phyloP scores from a whole-genome alignment of 2,797 vertebrate species.

The Acropternis orthonyx region DNA sequence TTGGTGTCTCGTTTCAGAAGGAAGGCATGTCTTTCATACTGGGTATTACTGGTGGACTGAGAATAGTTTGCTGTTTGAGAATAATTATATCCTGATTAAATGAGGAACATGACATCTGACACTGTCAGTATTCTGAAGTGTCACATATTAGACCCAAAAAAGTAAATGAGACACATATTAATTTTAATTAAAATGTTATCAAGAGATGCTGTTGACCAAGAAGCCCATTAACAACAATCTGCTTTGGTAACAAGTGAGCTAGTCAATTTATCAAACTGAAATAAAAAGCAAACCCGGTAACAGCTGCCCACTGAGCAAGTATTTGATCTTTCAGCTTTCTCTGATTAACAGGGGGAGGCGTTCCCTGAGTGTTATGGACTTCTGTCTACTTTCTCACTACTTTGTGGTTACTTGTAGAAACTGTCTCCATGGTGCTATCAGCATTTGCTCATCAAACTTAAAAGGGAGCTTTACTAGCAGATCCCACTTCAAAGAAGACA shows the following conservation, averaged over 20 bases:
- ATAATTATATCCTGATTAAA: conserved; percentile 3
- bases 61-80: not conserved
- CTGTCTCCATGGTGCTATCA: conserved; percentile 56
- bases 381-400: conserved; percentile 28
- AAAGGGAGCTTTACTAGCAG: conserved; percentile 42
- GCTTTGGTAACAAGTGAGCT: conserved; percentile 31
- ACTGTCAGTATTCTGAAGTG: not conserved
- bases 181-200: conserved; percentile 66
- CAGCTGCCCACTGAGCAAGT: conserved; percentile 51
- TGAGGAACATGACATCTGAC: conserved; percentile 12
- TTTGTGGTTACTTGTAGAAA: conserved; percentile 25
- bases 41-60: not conserved
- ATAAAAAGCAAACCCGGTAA: conserved; percentile 53
- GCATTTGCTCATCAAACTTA: conserved; percentile 36
- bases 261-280: conserved; percentile 60
- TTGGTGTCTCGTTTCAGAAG: not conserved
- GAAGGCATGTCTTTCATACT: not conserved
- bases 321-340: conserved; percentile 64
- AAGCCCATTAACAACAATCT: conserved; percentile 56
- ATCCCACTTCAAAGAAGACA: conserved; percentile 26
- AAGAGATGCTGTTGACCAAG: conserved; percentile 52
- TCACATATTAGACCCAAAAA: conserved; percentile 7
- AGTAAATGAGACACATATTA: conserved; percentile 31
- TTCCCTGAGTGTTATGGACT: conserved; percentile 24
- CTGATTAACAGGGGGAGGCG: conserved; percentile 33